Evolutionary conservation across 2,888 invertebrate genomes (phyloP), one percentile per base, ranked within the genome.

Genomic region (Eupsilia transversa): DNA sequence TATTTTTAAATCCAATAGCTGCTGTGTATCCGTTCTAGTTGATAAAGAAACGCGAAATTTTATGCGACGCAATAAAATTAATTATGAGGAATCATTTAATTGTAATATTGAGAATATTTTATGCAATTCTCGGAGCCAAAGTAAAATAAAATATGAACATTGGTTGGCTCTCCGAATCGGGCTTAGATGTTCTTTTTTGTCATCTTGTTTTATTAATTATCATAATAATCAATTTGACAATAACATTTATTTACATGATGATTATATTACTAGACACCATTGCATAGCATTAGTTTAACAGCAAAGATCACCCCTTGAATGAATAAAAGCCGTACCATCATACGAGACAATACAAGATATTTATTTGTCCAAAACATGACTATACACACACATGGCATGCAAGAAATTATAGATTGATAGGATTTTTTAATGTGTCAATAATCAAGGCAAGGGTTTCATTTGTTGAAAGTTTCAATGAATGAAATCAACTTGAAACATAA

Each of bases 221-320:
- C 41, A 30, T 17, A 43, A 20, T 27, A 33, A 23, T 67, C 41
- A 63, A 52, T 52, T 80, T 67, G 75, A 78, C 66, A 38, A 49
- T 27, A 43, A 54, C 20, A 80, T 59, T 54, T 61, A 57, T 30
- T 56, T 77, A 70, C 60, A 79, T 60, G 38, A 74, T 52, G n/a
- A 41, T 65, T 52, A 54, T 56, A 38, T 61, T 57, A 64, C 35
- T 79, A 68, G 41, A 79, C 68, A 75, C 41, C n/a, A 63, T 74
- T 52, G 52, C 23, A 64, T 72, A 71, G 17, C 38, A 56, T 43
- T 27, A 74, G 2, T 72, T 78, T 68, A 59, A 67, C 79, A 46
- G 43, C 30, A 70, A 75, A 43, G 12, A 46, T 60, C 54, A n/a
- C 14, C 35, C 35, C n/a, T 52, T 38, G 46, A 54, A 60, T 60